Evolutionary conservation across 2,113 vertebrate species (phyloP), one percentile per base, ranked within the genome.

Genomic region (Marmota monax): DNA sequence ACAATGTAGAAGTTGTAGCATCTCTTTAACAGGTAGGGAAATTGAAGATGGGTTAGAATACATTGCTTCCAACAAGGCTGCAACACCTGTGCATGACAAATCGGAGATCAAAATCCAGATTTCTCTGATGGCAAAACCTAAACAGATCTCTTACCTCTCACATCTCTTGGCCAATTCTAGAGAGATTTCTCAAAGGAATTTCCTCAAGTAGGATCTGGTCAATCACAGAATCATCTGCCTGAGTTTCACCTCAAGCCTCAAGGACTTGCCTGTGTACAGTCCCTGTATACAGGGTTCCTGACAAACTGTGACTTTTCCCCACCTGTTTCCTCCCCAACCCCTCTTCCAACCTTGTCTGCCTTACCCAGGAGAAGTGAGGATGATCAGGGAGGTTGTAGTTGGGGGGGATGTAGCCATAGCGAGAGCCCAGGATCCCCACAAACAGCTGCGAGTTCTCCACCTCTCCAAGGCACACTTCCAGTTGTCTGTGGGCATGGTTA

Each of bases 291-390:
- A 4, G 39, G 29, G 32, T 37, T 87, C 70, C 85, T 27, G 42
- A 79, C 61, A 58, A 76, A 39, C 39, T 7, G 3, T 25, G 27
- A 22, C 39, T 86, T 94, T n/a, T 48, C 39, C 53, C 6, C 6
- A 29, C 25, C 61, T 25, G 12, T 56, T 82, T 63, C 67, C 29
- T 78, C 42, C 63, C 84, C 56, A 77, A 51, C 20, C 14, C 78
- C 56, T n/a, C 37, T 80, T 63, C 84, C 79, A 45, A 42, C 29
- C 23, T 23, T 3, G 25, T 69, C 74, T 88, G 45, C 58, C 98
- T 99, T 98, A 99, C 99, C 99, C 99, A 99, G 95, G 73, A 96
- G 98, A 99, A 99, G 95, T 99, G 99, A 1, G 99, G 99, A 72
- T 99, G 98, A 53, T 99, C 98, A 0, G 99, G 99, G 9, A 99